Base-by-base conservation (phyloP, 2,797 vertebrate genomes). In the Distichodus sexfasciatus region DNA sequence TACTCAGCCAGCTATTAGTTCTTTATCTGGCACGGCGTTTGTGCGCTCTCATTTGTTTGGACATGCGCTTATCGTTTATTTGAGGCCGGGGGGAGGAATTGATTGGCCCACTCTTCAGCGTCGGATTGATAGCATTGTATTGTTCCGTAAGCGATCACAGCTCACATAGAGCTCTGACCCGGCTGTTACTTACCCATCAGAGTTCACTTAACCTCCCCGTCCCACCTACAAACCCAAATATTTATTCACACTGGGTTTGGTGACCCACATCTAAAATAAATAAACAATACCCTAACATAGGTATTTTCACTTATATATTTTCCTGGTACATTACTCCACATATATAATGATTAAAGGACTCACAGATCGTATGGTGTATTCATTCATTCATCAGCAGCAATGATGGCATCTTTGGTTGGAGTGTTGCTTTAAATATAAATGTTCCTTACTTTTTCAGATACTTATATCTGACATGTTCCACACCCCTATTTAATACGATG, bases 11-110 rank as follows among this genome's bases (percentile, higher is more conserved):
- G 12, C 51, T 51, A 72, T 58, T 72, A 63, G 60, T 60, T 68
- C 48, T 62, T 29, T 64, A 38, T 57, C 71, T 65, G 54, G 53
- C 54, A 51, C 59, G 57, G 65, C 24, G 4, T 69, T 57, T 12
- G 54, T 44, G 38, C 36, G 64, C 53, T 48, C 61, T 66, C 35
- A 66, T 66, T 75, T 70, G 61, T 61, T 62, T 47, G 24, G 38
- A 44, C 66, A 69, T 43, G 59, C 50, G 47, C 47, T 47, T 70
- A 67, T 57, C 12, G 3, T 35, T 17, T 31, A 36, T 53, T 29
- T 66, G 17, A 65, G 24, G 33, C 51, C 33, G 3, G 41, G 33
- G 59, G 55, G 15, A 41, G 23, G 41, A 57, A 40, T 5, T 65
- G 54, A 60, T 53, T 66, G 48, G 69, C 19, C 43, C 63, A 31